Evolutionary conservation across 30 jellyfish, hydroid and myxozoan genomes (phyloP), one percentile per base, ranked within the genome.

Genomic region (Mastigias papua): DNA sequence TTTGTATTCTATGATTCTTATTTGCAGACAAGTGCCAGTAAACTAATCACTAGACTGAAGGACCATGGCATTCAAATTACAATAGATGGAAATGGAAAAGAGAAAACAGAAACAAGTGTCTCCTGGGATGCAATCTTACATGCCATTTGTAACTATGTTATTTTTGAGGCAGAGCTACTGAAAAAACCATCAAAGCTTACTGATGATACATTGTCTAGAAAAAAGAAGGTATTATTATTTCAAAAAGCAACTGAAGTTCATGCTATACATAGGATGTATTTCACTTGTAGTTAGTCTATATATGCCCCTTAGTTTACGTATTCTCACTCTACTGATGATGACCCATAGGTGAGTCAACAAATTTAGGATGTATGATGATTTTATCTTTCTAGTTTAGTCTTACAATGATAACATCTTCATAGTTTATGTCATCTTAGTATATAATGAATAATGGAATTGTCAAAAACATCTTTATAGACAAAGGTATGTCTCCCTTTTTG

Each of bases 121-220:
- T 64, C 88, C 5, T 85, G 94, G 94, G 94, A 75, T 46, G 15
- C 22, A 0, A 63, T 85, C 3, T 25, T 78, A 1, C 37, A 42
- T n/a, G 27, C 75, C 19, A 31, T 73, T 22, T 85, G 60, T 42
- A 51, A 31, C 34, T 78, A 77, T 78, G 97, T 88, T 20, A 16
- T 88, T 13, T 7, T 7, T 11, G 97, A 88, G 49, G 86, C 84
- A 1, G 97, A 88, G 19, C 30, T 34, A 17, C 49, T 88, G 16
- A 68, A 79, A 42, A 87, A 54, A 11, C 63, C 89, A 17, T 20
- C 82, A 66, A 88, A 88, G 70, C 73, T 88, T 4, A 79, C 91
- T 17, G 91, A 79, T 32, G 92, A 88, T 42, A 79, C 92, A 16
- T 27, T 70, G 21, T 23, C 29, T 25, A 32, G 92, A 35, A 68